phyloP scores from a whole-genome alignment of 2,797 vertebrate species.

The Cephalopachus bancanus region DNA sequence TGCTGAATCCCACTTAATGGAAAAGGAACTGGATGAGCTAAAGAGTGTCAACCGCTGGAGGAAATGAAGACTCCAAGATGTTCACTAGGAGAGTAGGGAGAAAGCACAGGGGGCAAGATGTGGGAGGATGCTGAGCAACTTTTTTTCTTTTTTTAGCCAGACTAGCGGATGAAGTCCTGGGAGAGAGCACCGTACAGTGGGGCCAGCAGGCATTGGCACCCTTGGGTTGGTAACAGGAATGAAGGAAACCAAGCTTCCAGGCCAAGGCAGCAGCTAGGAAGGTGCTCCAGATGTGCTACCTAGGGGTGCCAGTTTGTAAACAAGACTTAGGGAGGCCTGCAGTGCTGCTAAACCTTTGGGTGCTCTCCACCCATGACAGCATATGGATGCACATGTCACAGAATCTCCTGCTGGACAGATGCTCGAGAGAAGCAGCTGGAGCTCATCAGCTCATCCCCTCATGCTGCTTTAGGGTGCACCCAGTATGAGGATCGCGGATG shows the following conservation, averaged over 20 bases:
- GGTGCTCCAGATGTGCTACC: neutral
- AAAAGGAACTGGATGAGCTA: conserved; percentile 96
- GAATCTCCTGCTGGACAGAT: neutral
- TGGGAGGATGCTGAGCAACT: neutral
- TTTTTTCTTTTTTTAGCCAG: neutral
- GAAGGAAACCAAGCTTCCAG: neutral
- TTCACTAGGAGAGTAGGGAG: accelerated
- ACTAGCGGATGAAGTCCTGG: neutral
- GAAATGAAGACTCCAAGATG: conserved; percentile 88
- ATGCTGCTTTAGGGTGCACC: accelerated
- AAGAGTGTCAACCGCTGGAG: conserved; percentile 92
- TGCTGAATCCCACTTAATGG: conserved; percentile 94
- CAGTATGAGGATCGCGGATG: neutral
- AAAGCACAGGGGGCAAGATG: neutral
- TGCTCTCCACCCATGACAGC: neutral
- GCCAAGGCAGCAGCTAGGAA: neutral
- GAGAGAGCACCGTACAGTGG: neutral
- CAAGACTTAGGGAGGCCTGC: neutral
- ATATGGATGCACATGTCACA: neutral
- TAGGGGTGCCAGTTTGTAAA: neutral
- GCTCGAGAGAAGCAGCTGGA: neutral
- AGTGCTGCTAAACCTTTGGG: neutral
- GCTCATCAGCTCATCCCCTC: neutral
- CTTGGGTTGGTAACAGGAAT: neutral
- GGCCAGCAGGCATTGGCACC: neutral